Base-by-base conservation (phyloP, 92 coral and sea anemone genomes). In the Epizoanthus ramosus region DNA sequence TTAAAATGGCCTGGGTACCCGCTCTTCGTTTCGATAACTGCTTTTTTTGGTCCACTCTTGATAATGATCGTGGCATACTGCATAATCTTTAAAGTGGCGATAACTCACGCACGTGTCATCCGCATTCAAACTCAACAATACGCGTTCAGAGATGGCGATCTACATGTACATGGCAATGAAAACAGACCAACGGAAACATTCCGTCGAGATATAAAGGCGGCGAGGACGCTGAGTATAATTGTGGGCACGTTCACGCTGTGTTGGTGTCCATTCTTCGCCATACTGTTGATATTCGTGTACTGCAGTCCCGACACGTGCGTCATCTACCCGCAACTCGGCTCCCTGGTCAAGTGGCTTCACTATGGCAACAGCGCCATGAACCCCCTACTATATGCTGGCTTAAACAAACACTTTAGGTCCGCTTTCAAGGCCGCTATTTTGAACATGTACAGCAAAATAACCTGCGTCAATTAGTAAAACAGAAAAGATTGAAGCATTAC, bases 221-320 rank as follows among this genome's bases (percentile, higher is more conserved):
- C 94, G 1, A 94, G 94, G 31, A 93, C 98, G 41, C 85, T 93
- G 18, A 92, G 93, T 58, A 92, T 93, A 9, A 89, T 93, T 7
- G 88, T 93, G 8, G 98, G 98, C 10, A 88, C 90, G 1, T 93
- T 86, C 58, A 81, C 93, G 0, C 35, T 87, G 33, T 89, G 95
- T 60, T 93, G 94, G 88, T 89, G 95, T 9, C 98, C 98, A 9
- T 86, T 83, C 70, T 89, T 93, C 73, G 88, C 89, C 39, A 67
- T 85, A 18, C 47, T 79, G 10, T 56, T 91, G 45, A 23, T 85
- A 16, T 43, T 31, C 14, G 74, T 69, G 24, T 91, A 89, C 81
- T 73, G 68, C 68, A 76, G 61, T 0, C 68, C 89, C 10, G 25
- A 84, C 16, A 18, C 8, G 17, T 15, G 68, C n/a, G 19, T 17